Percentiles rank a stretch among this genome's conserved stretches.
phyloP scores from a whole-genome alignment of 2,888 invertebrate species.

The Tupiocoris notatus region DNA sequence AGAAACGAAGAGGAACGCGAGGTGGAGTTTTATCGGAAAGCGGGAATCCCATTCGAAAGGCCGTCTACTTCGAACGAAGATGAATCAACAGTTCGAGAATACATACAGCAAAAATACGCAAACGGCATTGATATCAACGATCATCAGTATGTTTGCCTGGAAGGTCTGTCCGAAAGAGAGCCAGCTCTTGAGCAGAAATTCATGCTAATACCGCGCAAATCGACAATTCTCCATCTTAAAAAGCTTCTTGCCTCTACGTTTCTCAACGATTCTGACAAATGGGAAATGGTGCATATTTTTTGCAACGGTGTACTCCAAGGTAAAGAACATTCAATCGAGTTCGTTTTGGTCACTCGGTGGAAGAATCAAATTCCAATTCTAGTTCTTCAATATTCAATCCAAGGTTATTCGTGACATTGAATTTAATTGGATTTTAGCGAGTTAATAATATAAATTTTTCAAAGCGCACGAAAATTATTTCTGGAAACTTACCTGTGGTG shows the following conservation, averaged over 20 bases:
- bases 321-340: conserved; percentile 97
- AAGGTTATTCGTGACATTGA: not conserved
- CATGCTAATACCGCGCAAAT: conserved; percentile 92
- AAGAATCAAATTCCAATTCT: conserved; percentile 89
- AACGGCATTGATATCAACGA: conserved; percentile 94
- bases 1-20: conserved; percentile 89
- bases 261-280: conserved; percentile 85
- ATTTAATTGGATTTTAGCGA: no score
- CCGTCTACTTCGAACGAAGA: conserved; percentile 67
- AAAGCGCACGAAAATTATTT: no score
- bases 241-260: conserved; percentile 96
- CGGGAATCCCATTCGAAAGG: conserved; percentile 89
- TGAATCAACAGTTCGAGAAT: conserved; percentile 52
- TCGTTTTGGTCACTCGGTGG: conserved; percentile 96
- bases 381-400: conserved; percentile 67
- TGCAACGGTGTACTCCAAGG: conserved; percentile 98
- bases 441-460: no score
- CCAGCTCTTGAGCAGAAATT: conserved; percentile 67
- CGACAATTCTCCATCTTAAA: conserved; percentile 97
- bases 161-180: conserved; percentile 82
- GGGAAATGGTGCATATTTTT: conserved; percentile 96
- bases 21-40: conserved; percentile 86
- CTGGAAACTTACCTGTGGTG: no score
- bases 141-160: conserved; percentile 93
- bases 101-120: conserved; percentile 53